Evolutionary conservation across 2,113 vertebrate species (phyloP), one percentile per base, ranked within the genome.

Genomic region (Oncorhynchus clarkii): DNA sequence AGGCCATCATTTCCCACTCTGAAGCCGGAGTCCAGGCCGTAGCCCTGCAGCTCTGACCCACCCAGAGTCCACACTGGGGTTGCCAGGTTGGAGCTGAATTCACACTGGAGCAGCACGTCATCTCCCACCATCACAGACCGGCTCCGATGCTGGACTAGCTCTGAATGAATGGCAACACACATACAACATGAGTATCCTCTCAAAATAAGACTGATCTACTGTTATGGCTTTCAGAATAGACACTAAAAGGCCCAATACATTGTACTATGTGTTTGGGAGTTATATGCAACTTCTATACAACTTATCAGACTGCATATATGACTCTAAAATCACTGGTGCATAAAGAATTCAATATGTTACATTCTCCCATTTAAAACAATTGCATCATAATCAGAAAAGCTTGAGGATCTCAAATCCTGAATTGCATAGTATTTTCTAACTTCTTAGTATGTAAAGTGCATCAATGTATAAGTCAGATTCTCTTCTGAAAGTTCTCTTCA

Each of bases 61-160:
- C 96, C 95, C 76, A 96, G 83, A 16, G 93, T 93, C 98, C 98
- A 99, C 48, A 90, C 54, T 0, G 96, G 95, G 4, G 85, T 91
- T 0, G 97, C 97, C 86, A 97, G 84, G 90, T 99, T 99, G 79
- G 97, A 99, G 29, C 87, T 93, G 84, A 97, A 94, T 84, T 97
- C 95, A 0, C 98, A 99, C 86, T 96, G 96, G 83, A 99, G 89
- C 69, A 99, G 94, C 78, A 98, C 93, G 0, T 99, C 97, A 0
- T 97, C 95, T 0, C 96, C 95, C 13, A 90, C 93, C 78, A 95
- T 92, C 80, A 98, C 96, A 0, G 92, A 93, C 78, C 96, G 94
- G 67, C 87, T 94, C 85, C 93, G 95, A 88, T 87, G 81, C 0
- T 11, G 45, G 2, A 75, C 78, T 4, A 81, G 74, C 5, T 80